Percentiles rank a stretch among this genome's conserved stretches.
Conservation (phyloP, 2,888 invertebrate genomes). For the Scelioninae gen. 2 region DNA sequence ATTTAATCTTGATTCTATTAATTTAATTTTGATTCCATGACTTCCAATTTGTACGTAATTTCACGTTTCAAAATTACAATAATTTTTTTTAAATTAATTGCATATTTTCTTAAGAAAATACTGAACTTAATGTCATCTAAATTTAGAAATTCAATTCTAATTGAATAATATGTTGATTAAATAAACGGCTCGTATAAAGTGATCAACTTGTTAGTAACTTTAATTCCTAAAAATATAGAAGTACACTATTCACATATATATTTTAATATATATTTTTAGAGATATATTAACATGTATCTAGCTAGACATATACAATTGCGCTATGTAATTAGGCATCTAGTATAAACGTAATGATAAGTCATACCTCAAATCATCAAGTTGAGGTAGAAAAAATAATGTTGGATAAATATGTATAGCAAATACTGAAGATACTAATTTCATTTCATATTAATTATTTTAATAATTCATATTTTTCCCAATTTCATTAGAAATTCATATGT, state of each 20-base stretch:
- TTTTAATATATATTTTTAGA: slow-evolving; percentile 3
- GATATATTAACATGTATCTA: too few species aligned
- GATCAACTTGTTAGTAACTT: slow-evolving; percentile 40
- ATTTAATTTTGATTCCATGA: too few species aligned
- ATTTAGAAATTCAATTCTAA: slow-evolving; percentile 26
- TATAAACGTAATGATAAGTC: slow-evolving; percentile 12
- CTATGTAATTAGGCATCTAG: background rate
- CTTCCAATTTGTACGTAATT: too few species aligned
- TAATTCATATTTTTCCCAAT: too few species aligned
- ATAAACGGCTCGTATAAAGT: slow-evolving; percentile 21
- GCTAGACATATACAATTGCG: too few species aligned
- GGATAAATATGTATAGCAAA: too few species aligned
- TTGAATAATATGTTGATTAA: slow-evolving; percentile 32
- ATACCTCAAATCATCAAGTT: slow-evolving; percentile 6
- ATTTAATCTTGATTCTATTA: too few species aligned
- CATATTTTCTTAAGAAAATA: slow-evolving; percentile 3
- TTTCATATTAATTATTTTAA: too few species aligned
- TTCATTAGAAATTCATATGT: too few species aligned
- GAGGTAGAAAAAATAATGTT: too few species aligned
- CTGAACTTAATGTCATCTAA: slow-evolving; percentile 18
- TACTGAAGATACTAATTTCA: too few species aligned
- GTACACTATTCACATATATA: slow-evolving; percentile 6
- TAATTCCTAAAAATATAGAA: slow-evolving; percentile 46
- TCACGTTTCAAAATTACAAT: too few species aligned
- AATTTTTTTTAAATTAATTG: slow-evolving; percentile 18